phyloP scores from a whole-genome alignment of 2,113 vertebrate species.

The Piprites chloris region DNA sequence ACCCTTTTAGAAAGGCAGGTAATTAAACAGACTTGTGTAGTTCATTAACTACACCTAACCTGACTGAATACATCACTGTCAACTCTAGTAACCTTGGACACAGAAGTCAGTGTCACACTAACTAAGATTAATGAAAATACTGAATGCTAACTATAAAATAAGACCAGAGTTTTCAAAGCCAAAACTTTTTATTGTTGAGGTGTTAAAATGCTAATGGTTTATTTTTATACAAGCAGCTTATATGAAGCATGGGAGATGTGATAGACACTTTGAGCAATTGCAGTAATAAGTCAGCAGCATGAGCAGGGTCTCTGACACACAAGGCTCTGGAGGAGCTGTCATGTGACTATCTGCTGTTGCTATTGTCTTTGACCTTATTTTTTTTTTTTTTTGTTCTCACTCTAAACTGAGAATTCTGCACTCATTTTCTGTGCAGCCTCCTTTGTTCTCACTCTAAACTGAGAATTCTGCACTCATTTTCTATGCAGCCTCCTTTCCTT shows the following conservation, averaged over 20 bases:
- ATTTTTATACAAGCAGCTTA: background rate
- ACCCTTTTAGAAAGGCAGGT: background rate
- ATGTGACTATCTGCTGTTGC: background rate
- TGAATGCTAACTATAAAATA: conserved; percentile 2
- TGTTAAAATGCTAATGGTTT: conserved; percentile 15
- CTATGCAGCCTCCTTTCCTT: background rate
- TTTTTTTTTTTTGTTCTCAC: background rate
- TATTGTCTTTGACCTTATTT: background rate
- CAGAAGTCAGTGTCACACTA: background rate
- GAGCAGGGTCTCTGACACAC: background rate
- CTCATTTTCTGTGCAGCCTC: background rate
- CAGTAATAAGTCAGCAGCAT: conserved; percentile 1
- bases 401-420: background rate
- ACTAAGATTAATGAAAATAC: conserved; percentile 40
- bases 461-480: background rate
- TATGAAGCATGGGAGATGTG: background rate
- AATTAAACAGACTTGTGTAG: conserved; percentile 21
- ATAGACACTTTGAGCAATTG: conserved; percentile 36
- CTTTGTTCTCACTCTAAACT: background rate
- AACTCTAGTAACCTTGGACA: background rate
- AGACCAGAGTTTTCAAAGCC: conserved; percentile 13
- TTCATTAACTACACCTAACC: conserved; percentile 10
- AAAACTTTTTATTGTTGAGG: conserved; percentile 37
- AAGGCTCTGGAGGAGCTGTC: background rate
- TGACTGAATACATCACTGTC: conserved; percentile 38